Percentiles rank a stretch among this genome's conserved stretches.
phyloP scores from a whole-genome alignment of 1,140 invertebrate species.

The Drosophila yakuba region DNA sequence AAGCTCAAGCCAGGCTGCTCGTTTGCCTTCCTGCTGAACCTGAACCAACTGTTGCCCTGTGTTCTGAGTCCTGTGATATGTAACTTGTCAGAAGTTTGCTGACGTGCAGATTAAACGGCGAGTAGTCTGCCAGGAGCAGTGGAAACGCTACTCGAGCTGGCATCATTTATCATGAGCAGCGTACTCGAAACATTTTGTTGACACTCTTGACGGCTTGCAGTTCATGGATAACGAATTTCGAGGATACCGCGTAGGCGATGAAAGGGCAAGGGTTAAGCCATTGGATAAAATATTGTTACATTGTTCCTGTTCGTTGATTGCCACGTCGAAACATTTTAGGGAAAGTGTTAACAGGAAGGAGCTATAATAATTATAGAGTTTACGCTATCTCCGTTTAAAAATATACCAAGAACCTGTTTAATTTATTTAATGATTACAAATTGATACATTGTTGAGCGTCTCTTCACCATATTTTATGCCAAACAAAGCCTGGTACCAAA shows the following conservation, averaged over 20 bases:
- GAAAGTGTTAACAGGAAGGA: no score
- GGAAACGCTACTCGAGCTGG: conserved; percentile 33
- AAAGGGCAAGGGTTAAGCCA: conserved; percentile 25
- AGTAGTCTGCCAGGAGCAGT: conserved; percentile 46
- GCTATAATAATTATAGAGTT: no score
- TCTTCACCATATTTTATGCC: no score
- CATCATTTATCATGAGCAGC: conserved; percentile 73
- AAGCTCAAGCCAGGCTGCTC: conserved; percentile 2
- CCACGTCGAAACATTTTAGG: not conserved
- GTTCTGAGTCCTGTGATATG: conserved; percentile 53
- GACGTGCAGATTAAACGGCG: conserved; percentile 73
- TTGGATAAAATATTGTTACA: conserved; percentile 22
- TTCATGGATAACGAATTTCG: conserved; percentile 60
- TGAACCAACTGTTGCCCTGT: conserved; percentile 76
- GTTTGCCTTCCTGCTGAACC: conserved; percentile 29
- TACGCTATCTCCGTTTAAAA: no score
- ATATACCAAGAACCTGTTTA: no score
- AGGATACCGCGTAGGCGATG: not conserved
- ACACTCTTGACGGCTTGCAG: conserved; percentile 57
- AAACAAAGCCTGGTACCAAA: not conserved
- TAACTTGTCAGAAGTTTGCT: conserved; percentile 79
- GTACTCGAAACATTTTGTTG: conserved; percentile 51
- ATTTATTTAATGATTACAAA: no score
- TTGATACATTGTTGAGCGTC: no score
- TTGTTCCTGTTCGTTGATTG: conserved; percentile 14